Conservation (phyloP, 2,113 vertebrate genomes). For the Gobius niger region DNA sequence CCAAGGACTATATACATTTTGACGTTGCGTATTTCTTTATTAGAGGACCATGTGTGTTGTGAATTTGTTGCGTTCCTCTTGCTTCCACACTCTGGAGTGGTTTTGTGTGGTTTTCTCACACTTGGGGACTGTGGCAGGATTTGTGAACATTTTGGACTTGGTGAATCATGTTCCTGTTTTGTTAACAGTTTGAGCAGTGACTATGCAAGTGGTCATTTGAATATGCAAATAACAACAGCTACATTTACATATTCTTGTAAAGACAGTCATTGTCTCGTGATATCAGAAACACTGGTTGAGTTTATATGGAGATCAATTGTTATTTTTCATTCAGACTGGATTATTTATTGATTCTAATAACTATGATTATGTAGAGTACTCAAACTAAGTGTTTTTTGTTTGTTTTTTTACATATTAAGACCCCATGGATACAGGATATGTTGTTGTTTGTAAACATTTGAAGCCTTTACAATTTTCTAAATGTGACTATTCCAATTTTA, state of each 20-base stretch:
- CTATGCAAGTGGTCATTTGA: conserved; percentile 32
- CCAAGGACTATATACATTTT: too few species aligned
- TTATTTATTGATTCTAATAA: too few species aligned
- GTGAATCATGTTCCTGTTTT: conserved; percentile 34
- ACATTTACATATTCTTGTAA: conserved; percentile 21
- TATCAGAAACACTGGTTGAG: background rate
- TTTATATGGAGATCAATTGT: background rate
- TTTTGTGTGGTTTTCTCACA: conserved; percentile 10
- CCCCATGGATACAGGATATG: too few species aligned
- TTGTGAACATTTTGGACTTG: conserved; percentile 28
- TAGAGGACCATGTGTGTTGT: background rate
- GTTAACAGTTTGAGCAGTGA: conserved; percentile 20
- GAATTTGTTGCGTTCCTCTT: background rate
- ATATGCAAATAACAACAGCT: conserved; percentile 33
- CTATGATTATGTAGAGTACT: too few species aligned
- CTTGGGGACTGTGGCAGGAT: conserved; percentile 9
- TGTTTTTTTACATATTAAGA: too few species aligned
- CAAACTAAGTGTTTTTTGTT: too few species aligned
- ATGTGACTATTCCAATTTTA: too few species aligned
- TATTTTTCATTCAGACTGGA: too few species aligned
- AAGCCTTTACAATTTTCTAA: too few species aligned
- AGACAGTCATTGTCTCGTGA: conserved; percentile 3
- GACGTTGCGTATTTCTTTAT: background rate
- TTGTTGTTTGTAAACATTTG: too few species aligned
- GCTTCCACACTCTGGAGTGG: background rate